Evolutionary conservation across 2,113 vertebrate species (phyloP), one percentile per base, ranked within the genome.

Genomic region (Bujurquina vittata): DNA sequence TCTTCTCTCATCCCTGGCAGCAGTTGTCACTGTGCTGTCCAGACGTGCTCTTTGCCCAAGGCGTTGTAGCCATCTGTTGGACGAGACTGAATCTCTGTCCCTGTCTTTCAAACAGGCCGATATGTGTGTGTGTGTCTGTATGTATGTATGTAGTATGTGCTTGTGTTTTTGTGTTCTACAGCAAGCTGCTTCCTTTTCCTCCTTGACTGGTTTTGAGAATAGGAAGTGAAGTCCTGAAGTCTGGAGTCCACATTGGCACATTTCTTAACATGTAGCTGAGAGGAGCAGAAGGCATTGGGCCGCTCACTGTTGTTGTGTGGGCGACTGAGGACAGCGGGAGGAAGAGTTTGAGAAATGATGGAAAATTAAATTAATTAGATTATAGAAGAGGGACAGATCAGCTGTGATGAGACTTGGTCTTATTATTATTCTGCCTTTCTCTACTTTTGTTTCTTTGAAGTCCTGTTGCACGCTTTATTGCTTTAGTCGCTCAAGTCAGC

Each of bases 61-160:
- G 94, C 89, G 23, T 78, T 85, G 87, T 83, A 79, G 85, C 92
- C 92, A 94, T 95, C 93, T 94, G 92, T 90, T 46, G 76, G 35
- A 87, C 37, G 67, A 90, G 85, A 78, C 85, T 63, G 75, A 75
- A 81, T 77, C 56, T 84, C 79, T 58, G 29, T 90, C 73, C 63
- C 69, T 8, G 57, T 86, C 86, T 86, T 59, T 84, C 62, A 77
- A 37, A 84, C 54, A 17, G 58, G 74, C 62, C 57, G 63, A 88
- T 83, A 62, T 73, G 81, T 35, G 15, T 40, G 6, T 57, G 20
- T 82, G 55, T 74, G 5, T 77, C n/a, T 31, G 2, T 84, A 4
- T 33, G 84, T 35, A 18, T 40, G 7, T 56, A 17, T 82, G 49
- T 74, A 7, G 75, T 83, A 33, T 15, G 10, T 26, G 10, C 7